These are phyloP conservation scores for Conus betulinus DNA, from an alignment of 1,140 invertebrate species.

Conservation along the genomic window DNA sequence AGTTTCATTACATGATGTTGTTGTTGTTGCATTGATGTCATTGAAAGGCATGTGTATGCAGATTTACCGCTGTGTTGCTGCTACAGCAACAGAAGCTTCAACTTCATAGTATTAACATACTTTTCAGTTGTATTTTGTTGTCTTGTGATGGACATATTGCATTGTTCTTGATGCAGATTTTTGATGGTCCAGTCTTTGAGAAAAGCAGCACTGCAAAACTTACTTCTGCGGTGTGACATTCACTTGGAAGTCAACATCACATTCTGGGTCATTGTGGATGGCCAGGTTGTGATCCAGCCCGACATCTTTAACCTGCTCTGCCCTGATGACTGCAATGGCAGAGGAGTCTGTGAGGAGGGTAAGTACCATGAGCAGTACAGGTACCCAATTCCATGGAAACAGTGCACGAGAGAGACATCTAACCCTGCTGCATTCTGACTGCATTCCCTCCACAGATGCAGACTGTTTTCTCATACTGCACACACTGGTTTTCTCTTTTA, in stretches of 20 bases:
- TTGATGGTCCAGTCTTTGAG: conserved; percentile 53
- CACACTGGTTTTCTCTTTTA: too few species aligned
- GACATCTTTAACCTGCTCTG: conserved; percentile 49
- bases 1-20: neutral
- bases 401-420: too few species aligned
- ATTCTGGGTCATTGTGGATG: conserved; percentile 45
- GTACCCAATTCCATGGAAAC: too few species aligned
- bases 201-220: conserved; percentile 43
- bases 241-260: conserved; percentile 52
- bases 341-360: conserved; percentile 58
- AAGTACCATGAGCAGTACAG: neutral
- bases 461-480: too few species aligned
- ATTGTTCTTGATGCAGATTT: conserved; percentile 41
- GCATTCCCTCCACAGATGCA: too few species aligned
- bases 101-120: too few species aligned
- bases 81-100: too few species aligned
- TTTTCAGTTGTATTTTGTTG: too few species aligned
- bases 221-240: conserved; percentile 56
- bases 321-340: conserved; percentile 54
- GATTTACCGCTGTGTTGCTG: neutral
- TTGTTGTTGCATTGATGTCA: neutral
- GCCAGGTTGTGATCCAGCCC: conserved; percentile 37
- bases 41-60: too few species aligned
- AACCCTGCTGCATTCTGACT: too few species aligned
- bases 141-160: neutral